Conservation (phyloP, 2,113 vertebrate genomes). For the Tricholaema leucomelas region DNA sequence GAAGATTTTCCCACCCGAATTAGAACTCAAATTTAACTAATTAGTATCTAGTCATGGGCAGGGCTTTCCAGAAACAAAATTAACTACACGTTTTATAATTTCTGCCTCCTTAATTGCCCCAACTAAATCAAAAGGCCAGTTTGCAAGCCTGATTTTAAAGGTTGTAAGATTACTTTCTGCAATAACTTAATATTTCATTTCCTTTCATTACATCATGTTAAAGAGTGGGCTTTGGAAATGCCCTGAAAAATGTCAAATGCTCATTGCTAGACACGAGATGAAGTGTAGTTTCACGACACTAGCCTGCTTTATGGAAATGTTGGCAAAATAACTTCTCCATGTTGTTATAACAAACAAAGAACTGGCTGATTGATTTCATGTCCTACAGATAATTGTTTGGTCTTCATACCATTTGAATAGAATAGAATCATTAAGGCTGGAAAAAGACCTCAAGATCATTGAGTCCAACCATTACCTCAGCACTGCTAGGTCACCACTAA, state of each 20-base stretch:
- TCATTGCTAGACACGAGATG: not conserved
- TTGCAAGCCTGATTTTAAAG: not conserved
- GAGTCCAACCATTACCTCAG: no score
- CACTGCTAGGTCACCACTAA: no score
- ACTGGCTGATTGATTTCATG: not conserved
- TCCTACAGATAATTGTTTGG: constrained; percentile 1
- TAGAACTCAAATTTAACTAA: no score
- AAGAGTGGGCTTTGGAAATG: not conserved
- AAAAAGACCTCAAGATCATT: no score
- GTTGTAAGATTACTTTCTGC: not conserved
- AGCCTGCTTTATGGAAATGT: constrained; percentile 6
- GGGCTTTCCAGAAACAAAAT: no score
- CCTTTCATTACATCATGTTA: not conserved
- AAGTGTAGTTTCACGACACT: not conserved
- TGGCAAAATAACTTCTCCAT: constrained; percentile 36
- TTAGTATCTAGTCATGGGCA: no score
- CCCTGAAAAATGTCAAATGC: not conserved
- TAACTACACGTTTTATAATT: no score
- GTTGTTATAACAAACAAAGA: constrained; percentile 48
- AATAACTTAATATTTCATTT: not conserved
- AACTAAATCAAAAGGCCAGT: no score
- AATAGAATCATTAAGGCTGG: no score
- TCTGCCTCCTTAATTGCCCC: no score
- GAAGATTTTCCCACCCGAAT: no score
- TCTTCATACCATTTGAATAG: constrained; percentile 19